A percentile compares a stretch with the other conserved stretches of the same genome.
Evolutionary conservation across 2,797 vertebrate genomes (phyloP).

Genomic region (Falco naumanni): DNA sequence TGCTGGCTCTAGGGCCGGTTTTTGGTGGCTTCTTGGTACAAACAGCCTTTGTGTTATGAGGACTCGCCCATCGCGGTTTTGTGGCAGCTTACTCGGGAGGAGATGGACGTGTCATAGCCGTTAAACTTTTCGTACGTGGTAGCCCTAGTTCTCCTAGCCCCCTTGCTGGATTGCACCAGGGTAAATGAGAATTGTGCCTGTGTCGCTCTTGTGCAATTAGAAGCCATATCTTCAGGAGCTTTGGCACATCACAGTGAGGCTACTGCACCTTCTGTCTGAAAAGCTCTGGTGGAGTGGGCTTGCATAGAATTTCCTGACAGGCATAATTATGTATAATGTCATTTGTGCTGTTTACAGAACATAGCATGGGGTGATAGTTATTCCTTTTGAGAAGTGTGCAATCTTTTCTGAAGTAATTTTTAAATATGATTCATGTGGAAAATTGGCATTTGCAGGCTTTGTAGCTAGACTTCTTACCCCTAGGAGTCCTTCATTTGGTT

Average conservation of each 20-base stretch:
- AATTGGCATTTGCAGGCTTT: slow-evolving; percentile 29
- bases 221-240: neutral
- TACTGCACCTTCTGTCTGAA: neutral
- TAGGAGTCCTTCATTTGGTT: neutral
- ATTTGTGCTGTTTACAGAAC: slow-evolving; percentile 19
- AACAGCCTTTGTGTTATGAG: neutral
- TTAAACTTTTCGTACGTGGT: neutral
- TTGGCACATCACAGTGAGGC: neutral
- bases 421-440: slow-evolving; percentile 24
- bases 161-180: neutral
- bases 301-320: slow-evolving; percentile 6
- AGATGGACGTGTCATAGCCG: neutral
- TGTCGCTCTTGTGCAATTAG: neutral
- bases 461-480: neutral
- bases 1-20: neutral
- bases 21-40: neutral
- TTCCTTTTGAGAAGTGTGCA: slow-evolving; percentile 28
- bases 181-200: neutral
- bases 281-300: neutral
- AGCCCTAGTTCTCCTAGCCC: neutral
- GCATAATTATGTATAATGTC: neutral
- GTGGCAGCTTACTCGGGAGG: neutral
- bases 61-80: neutral
- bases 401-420: slow-evolving; percentile 32
- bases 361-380: slow-evolving; percentile 38